Evolutionary conservation across 2,113 vertebrate genomes (phyloP), one percentile per base, ranked within the genome.

Genomic region (Coregonus clupeaformis): DNA sequence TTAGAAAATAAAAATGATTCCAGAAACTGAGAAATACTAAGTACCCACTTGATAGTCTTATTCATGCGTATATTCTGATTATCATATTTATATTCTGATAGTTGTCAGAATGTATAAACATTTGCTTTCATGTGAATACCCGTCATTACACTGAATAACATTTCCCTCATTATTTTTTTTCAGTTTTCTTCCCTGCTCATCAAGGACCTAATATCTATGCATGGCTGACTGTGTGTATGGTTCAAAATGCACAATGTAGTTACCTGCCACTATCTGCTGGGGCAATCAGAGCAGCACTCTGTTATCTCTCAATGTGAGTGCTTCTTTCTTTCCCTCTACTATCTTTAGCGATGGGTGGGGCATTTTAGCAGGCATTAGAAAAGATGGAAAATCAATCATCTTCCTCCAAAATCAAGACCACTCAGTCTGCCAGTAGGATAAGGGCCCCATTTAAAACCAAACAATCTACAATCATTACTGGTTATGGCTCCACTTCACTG

Each of bases 221-320:
- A 72, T 68, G 67, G 75, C 74, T 66, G 62, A 69, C 74, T n/a
- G 59, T 73, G 49, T 18, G 59, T 42, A 69, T 52, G 64, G 29
- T 71, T 63, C 59, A 42, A 84, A 80, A 79, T 80, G 52, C 60
- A 73, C 67, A 52, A 71, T 42, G 69, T 74, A 65, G 49, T 20
- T 57, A 83, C 30, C 75, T 71, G 57, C 75, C 65, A 79, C 80
- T 87, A 84, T 88, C 82, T 72, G 78, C 65, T 36, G 68, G 68
- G 74, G 69, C 71, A 80, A 83, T 89, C 86, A 79, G 77, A 75
- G 63, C 57, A 75, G 60, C 49, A 72, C 32, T 24, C 47, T 73
- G 74, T 87, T 86, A 85, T 89, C 81, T 86, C 18, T 25, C 68
- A 27, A 67, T 75, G 62, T 78, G 49, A 85, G 76, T 68, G 49